phyloP scores from a whole-genome alignment of 2,888 invertebrate genomes.

The Trachelus stipa region DNA sequence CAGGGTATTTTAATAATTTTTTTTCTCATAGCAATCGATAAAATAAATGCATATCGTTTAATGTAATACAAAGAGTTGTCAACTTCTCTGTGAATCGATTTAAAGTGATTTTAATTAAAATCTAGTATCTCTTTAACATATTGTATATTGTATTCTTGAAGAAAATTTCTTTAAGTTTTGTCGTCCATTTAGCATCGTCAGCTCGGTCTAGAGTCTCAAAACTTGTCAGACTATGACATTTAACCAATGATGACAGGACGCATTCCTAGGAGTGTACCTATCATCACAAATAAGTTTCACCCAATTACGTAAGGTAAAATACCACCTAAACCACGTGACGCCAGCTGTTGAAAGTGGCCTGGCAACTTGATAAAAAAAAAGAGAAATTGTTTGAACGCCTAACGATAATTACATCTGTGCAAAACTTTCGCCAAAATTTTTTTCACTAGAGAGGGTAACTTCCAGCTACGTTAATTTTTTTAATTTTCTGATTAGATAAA shows the following conservation, averaged over 20 bases:
- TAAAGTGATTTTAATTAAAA: neutral
- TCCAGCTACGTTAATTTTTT: neutral
- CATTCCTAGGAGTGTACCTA: neutral
- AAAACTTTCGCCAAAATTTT: neutral
- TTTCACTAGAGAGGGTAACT: neutral
- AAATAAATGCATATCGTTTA: neutral
- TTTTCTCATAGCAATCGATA: neutral
- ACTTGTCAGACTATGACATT: neutral
- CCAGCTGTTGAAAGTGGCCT: neutral
- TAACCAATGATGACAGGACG: neutral
- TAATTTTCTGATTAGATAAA: neutral
- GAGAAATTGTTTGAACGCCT: neutral
- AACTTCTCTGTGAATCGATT: neutral
- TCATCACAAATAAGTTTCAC: slow-evolving; percentile 26
- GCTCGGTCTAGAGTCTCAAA: neutral
- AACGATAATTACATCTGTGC: neutral
- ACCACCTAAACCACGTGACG: neutral
- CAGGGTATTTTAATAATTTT: neutral
- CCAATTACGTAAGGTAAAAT: slow-evolving; percentile 44
- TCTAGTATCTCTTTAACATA: neutral
- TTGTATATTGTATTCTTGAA: neutral
- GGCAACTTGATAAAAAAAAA: neutral
- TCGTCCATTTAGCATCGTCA: neutral
- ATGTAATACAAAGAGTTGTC: neutral
- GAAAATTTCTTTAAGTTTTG: neutral